Conservation (phyloP, 1,140 invertebrate species). For the Drosophila paulistorum region DNA sequence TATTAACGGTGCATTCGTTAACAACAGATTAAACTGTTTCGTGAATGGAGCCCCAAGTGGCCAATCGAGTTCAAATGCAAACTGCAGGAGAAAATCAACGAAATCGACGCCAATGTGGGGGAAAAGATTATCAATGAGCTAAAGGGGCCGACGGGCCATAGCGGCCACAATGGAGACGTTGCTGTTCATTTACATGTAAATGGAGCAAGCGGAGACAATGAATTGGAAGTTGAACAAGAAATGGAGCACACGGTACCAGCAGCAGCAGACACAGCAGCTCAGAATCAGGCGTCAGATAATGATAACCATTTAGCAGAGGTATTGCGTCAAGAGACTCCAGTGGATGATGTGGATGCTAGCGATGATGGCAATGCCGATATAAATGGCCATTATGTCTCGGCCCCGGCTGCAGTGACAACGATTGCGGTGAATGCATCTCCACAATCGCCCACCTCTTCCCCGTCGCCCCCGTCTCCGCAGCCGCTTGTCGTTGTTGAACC, state of each 20-base stretch:
- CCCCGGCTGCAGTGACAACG: conserved; percentile 65
- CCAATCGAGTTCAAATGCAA: conserved; percentile 88
- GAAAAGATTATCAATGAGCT: conserved; percentile 85
- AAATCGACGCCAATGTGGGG: conserved; percentile 88
- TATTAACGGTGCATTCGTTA: conserved; percentile 38
- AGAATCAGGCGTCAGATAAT: conserved; percentile 50
- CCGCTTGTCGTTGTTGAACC: conserved; percentile 59
- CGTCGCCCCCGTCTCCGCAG: conserved; percentile 37
- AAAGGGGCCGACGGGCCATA: conserved; percentile 48
- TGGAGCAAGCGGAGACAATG: conserved; percentile 55
- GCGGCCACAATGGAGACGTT: conserved; percentile 68
- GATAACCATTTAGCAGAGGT: conserved; percentile 73
- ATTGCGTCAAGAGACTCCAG: conserved; percentile 75
- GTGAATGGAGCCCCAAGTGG: conserved; percentile 94
- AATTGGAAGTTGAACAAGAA: conserved; percentile 47
- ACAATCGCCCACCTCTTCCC: conserved; percentile 20
- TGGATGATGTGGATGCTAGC: conserved; percentile 63
- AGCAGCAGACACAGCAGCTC: conserved; percentile 22
- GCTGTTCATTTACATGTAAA: conserved; percentile 72
- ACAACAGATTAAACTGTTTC: conserved; percentile 90
- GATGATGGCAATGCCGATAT: conserved; percentile 48
- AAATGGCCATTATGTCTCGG: conserved; percentile 58
- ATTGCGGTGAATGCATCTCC: conserved; percentile 66
- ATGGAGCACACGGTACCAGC: conserved; percentile 11
- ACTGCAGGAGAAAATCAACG: conserved; percentile 87